phyloP scores from a whole-genome alignment of 2,888 invertebrate species.

The Agrochola lota region DNA sequence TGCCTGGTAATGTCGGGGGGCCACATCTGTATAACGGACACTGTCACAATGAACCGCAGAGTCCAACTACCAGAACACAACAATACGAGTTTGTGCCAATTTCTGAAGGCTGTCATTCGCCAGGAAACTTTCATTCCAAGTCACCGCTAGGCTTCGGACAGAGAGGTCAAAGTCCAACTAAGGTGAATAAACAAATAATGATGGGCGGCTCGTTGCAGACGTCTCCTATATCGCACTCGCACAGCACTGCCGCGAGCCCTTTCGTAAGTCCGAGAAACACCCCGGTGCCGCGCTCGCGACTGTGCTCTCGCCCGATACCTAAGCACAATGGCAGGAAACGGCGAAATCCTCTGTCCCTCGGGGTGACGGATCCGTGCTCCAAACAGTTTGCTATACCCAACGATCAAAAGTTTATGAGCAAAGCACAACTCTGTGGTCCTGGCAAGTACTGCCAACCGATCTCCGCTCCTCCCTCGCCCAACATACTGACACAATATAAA shows the following conservation, averaged over 20 bases:
- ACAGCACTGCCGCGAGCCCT: slow-evolving; percentile 93
- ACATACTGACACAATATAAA: slow-evolving; percentile 87
- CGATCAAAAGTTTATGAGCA: slow-evolving; percentile 84
- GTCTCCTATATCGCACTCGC: slow-evolving; percentile 89
- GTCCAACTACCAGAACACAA: slow-evolving; percentile 94
- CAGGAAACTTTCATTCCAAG: slow-evolving; percentile 87
- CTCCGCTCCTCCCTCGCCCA: slow-evolving; percentile 93
- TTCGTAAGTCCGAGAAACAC: slow-evolving; percentile 96
- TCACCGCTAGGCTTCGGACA: slow-evolving; percentile 84
- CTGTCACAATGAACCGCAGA: slow-evolving; percentile 91
- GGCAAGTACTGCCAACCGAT: slow-evolving; percentile 89
- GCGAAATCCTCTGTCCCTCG: slow-evolving; percentile 82
- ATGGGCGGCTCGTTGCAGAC: slow-evolving; percentile 86
- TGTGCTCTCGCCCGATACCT: slow-evolving; percentile 89
- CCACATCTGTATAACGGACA: slow-evolving; percentile 83
- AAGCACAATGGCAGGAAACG: slow-evolving; percentile 83
- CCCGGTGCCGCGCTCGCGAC: slow-evolving; percentile 92
- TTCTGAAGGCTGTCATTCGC: slow-evolving; percentile 94
- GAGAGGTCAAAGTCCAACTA: slow-evolving; percentile 83
- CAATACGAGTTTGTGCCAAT: slow-evolving; percentile 97
- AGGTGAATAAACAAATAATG: slow-evolving; percentile 79
- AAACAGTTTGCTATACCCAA: slow-evolving; percentile 87
- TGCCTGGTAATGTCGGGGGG: slow-evolving; percentile 72
- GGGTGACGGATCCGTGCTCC: slow-evolving; percentile 77
- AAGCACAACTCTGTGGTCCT: slow-evolving; percentile 76